Evolutionary conservation across 2,888 invertebrate species (phyloP), one percentile per base, ranked within the genome.

Genomic region (Ormyrus pomaceus): DNA sequence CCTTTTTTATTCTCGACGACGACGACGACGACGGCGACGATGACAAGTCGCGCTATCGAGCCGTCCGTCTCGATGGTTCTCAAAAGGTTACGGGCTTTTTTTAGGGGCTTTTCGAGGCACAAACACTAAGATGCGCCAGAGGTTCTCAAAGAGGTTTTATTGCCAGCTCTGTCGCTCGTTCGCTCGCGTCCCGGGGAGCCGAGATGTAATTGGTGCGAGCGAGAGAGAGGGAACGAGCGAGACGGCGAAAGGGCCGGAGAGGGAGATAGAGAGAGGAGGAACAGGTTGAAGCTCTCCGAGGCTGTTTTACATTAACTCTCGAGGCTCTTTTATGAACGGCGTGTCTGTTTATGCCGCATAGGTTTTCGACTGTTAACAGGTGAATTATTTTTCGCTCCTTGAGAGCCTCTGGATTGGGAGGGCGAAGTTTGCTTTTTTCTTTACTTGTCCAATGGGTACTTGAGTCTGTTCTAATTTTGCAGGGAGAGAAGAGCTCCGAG

Each of bases 181-280:
- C 50, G 65, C 34, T 83, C 85, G 84, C 85, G 79, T 78, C 79
- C 74, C 79, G 74, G 80, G 71, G 66, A 68, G 55, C 81, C 84
- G 83, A 83, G 82, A 83, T 84, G 81, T 79, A 80, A 79, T 81
- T 79, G 72, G 82, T 82, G 79, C 65, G 81, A 83, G 82, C 65
- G 79, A 82, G 79, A 68, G 55, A 81, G 81, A 69, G 78, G 82
- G 79, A 68, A 50, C 80, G 81, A 69, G 78, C 82, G 79, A 65
- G 69, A 82, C 75, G 62, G 48, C 0, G 71, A 71, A 61, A n/a
- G 81, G 82, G 69, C 76, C 79, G 82, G 69, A 79, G 81, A 83
- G 61, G 81, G 56, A 6, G 53, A 81, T 51, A 19, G 50, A 56
- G 34, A 34, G 61, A 62, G 65, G 81, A 72, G 72, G 79, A 82